Base-by-base conservation (phyloP, 23 tunicate genomes). In the Clavelina lepadiformis region DNA sequence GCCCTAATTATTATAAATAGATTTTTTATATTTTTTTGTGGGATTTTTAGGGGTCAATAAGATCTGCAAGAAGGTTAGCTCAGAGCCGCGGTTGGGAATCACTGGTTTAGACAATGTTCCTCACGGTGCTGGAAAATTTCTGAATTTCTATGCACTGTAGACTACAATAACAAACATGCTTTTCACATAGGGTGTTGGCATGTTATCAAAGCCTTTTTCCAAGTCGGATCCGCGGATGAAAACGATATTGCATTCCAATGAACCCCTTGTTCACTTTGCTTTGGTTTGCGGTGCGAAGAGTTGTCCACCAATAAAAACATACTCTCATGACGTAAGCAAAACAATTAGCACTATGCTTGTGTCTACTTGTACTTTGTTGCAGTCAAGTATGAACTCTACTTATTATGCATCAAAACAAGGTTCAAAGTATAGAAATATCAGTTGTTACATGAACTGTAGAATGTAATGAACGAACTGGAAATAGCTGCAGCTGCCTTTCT, bases 221-320 rank as follows among this genome's bases (percentile, higher is more conserved):
- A 66, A 72, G 33, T 45, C 78, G 19, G 98, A 92, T 46, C 93
- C 93, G 0, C 38, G 98, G 28, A 15, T 92, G 33, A 50, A 78
- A 53, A 25, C 35, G 4, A 86, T 95, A 2, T 51, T 92, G 21
- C 41, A 36, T n/a, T 54, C 82, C 2, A 70, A 67, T 50, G 98
- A 92, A 51, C 93, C 98, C 34, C 57, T 76, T 27, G 78, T 92
- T 34, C 98, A 92, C 41, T 83, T 92, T 73, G 98, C 98, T 32
- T 78, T 92, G 34, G 98, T 92, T 24, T 92, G 98, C 41, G 98
- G 98, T 5, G 98, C 98, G 11, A 77, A 77, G 47, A 82, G 92
- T 45, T 92, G 98, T 37, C 98, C 98, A 23, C 88, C 98, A 35
- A 83, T 92, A 7, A 83, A 83, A 67, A 77, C 86, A 3, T 92